Evolutionary conservation across 2,797 vertebrate species (phyloP).

Genomic region (Hoplostethus mediterraneus): DNA sequence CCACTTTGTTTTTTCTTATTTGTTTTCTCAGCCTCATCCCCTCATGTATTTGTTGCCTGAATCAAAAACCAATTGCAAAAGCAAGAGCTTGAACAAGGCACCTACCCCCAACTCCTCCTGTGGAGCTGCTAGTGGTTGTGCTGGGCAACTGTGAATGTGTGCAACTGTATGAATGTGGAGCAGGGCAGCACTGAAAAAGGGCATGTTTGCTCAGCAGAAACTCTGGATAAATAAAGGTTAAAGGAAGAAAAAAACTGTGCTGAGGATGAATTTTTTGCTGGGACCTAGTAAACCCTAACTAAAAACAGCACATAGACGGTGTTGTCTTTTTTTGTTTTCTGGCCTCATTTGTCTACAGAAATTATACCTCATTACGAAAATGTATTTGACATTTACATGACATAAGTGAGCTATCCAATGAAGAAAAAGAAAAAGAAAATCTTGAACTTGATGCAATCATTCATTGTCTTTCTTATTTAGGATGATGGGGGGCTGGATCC

Average conservation of each 20-base stretch:
- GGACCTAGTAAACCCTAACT: too few relatives aligned
- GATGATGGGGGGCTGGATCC: too few relatives aligned
- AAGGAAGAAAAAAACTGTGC: background rate
- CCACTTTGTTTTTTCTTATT: background rate
- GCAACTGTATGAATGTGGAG: background rate
- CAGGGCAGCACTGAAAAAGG: background rate
- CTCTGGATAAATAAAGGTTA: constrained; percentile 13
- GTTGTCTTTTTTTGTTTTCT: too few relatives aligned
- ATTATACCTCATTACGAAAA: too few relatives aligned
- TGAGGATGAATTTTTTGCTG: too few relatives aligned
- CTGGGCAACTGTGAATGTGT: background rate
- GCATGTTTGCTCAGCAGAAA: constrained; percentile 9
- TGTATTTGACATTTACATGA: too few relatives aligned
- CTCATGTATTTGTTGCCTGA: background rate
- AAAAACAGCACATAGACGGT: too few relatives aligned
- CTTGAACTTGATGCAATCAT: constrained; percentile 2
- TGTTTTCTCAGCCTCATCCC: background rate
- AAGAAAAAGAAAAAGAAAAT: background rate
- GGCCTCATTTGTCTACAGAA: too few relatives aligned
- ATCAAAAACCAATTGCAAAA: background rate
- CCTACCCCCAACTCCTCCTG: background rate
- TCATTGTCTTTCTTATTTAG: too few relatives aligned
- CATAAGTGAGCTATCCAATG: too few relatives aligned
- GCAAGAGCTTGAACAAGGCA: background rate
- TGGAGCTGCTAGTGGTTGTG: background rate